Evolutionary conservation across 2,888 invertebrate species (phyloP).

Genomic region (Andrena minutula): DNA sequence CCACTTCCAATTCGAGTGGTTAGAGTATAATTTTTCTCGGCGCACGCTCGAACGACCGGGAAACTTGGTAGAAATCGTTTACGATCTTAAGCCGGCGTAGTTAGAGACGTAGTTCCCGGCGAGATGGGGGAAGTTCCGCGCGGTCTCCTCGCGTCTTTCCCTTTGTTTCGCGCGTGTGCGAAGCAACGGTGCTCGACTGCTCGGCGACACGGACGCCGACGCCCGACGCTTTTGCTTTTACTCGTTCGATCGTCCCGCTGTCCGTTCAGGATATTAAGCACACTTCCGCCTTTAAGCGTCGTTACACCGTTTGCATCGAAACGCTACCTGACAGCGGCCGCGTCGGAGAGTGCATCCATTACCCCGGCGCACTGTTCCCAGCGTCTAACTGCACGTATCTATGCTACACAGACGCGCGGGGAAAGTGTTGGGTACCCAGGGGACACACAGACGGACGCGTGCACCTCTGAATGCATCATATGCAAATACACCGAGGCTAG

Average conservation of each 20-base stretch:
- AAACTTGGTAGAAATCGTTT: conserved; percentile 50
- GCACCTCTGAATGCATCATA: not conserved
- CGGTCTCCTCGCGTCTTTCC: not conserved
- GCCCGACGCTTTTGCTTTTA: not conserved
- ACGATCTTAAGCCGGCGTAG: conserved; percentile 45
- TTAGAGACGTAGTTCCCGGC: conserved; percentile 27
- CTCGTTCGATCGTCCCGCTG: conserved; percentile 6
- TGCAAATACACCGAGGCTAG: conserved; percentile 20
- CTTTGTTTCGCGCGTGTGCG: conserved; percentile 1
- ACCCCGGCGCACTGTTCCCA: conserved; percentile 50
- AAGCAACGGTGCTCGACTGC: not conserved
- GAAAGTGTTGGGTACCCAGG: not conserved
- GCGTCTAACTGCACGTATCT: conserved; percentile 61
- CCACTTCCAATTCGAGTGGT: conserved; percentile 61
- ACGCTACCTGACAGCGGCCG: conserved; percentile 56
- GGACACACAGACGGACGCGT: not conserved
- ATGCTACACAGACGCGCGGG: conserved; percentile 1
- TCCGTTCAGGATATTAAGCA: conserved; percentile 10
- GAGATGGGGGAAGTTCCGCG: conserved; percentile 25
- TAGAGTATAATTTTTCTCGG: conserved; percentile 63
- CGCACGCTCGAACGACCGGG: not conserved
- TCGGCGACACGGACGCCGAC: not conserved
- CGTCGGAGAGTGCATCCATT: conserved; percentile 62
- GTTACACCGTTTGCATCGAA: conserved; percentile 51
- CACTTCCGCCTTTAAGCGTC: conserved; percentile 49